Evolutionary conservation across 1,140 invertebrate species (phyloP).

Genomic region (Drosophila jambulina): DNA sequence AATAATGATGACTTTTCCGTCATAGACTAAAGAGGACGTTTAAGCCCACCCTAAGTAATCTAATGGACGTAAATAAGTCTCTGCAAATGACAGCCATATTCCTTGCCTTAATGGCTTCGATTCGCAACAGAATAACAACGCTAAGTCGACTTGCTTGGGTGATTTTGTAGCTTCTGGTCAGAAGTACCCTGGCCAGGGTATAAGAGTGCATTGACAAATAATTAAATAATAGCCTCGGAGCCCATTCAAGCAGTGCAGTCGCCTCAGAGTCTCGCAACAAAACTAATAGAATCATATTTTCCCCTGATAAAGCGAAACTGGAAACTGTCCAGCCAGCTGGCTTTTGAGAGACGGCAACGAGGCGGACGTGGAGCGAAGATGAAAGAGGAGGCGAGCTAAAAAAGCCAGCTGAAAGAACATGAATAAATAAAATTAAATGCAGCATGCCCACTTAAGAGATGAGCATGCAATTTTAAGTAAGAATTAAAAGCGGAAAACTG

Average conservation of each 20-base stretch:
- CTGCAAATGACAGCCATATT: neutral
- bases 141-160: neutral
- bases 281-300: slow-evolving; percentile 74
- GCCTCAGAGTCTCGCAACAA: slow-evolving; percentile 33
- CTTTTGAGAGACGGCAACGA: slow-evolving; percentile 46
- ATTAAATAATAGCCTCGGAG: slow-evolving; percentile 72
- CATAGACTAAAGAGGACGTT: neutral
- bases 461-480: slow-evolving; percentile 80
- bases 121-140: neutral
- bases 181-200: neutral
- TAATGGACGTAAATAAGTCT: neutral
- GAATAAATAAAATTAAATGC: slow-evolving; percentile 82
- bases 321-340: slow-evolving; percentile 60
- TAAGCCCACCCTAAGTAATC: neutral
- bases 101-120: neutral
- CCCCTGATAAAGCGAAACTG: slow-evolving; percentile 46
- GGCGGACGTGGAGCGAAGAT: neutral
- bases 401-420: slow-evolving; percentile 36
- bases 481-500: slow-evolving; percentile 77
- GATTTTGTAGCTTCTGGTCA: neutral
- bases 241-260: slow-evolving; percentile 54
- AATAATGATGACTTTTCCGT: neutral
- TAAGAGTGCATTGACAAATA: slow-evolving; percentile 68
- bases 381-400: slow-evolving; percentile 5
- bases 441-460: slow-evolving; percentile 77